phyloP scores from a whole-genome alignment of 2,113 vertebrate genomes.

The Otolemur garnettii region DNA sequence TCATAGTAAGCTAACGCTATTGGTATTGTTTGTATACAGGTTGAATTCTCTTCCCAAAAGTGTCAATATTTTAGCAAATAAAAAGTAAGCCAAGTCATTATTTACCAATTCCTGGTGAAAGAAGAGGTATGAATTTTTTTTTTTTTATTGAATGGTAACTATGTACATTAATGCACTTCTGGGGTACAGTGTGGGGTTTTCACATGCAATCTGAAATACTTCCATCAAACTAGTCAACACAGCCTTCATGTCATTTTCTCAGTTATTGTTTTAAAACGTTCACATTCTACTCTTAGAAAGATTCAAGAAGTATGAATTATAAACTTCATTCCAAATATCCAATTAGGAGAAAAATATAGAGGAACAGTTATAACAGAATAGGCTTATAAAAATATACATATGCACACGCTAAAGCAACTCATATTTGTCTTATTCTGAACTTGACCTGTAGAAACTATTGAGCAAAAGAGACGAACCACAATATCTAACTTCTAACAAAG shows the following conservation, averaged over 20 bases:
- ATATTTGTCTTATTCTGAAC: not conserved
- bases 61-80: constrained; percentile 24
- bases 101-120: not conserved
- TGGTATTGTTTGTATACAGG: not conserved
- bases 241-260: too few species aligned
- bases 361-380: not conserved
- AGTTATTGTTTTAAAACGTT: too few species aligned
- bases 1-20: not conserved
- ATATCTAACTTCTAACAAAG: not conserved
- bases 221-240: too few species aligned
- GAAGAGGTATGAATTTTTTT: too few species aligned
- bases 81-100: not conserved
- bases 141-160: too few species aligned
- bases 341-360: not conserved
- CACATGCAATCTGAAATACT: too few species aligned
- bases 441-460: not conserved
- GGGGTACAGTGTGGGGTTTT: too few species aligned
- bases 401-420: not conserved
- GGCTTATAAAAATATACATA: not conserved
- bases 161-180: too few species aligned
- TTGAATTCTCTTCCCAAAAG: not conserved
- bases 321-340: not conserved
- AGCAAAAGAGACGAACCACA: not conserved
- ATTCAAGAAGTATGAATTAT: too few species aligned
- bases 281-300: too few species aligned